A percentile compares a stretch with the other conserved stretches of the same genome.
Conservation (phyloP, 2,113 vertebrate genomes). For the Alaudala cheleensis region DNA sequence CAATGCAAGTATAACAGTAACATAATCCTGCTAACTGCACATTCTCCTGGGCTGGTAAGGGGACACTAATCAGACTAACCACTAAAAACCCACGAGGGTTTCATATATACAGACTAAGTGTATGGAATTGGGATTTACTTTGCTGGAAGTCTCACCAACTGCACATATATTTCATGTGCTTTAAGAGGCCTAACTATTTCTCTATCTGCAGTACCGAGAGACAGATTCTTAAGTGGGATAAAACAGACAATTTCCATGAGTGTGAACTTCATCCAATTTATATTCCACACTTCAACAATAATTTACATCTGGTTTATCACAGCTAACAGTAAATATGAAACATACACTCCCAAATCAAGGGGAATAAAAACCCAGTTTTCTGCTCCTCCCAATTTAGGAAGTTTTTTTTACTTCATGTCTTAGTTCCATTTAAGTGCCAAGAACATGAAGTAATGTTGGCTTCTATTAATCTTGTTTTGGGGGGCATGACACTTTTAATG, state of each 20-base stretch:
- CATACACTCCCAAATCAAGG: background rate
- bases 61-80: slow-evolving; percentile 35
- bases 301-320: slow-evolving; percentile 45
- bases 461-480: slow-evolving; percentile 75
- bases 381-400: slow-evolving; percentile 56
- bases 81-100: slow-evolving; percentile 13
- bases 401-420: slow-evolving; percentile 63
- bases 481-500: slow-evolving; percentile 75
- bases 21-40: background rate
- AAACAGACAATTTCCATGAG: background rate
- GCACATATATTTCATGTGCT: background rate
- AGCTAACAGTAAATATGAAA: slow-evolving; percentile 44
- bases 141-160: background rate
- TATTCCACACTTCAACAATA: slow-evolving; percentile 13
- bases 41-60: slow-evolving; percentile 24
- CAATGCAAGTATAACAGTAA: slow-evolving; percentile 25
- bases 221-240: background rate
- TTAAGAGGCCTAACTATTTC: slow-evolving; percentile 17
- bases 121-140: slow-evolving; percentile 39
- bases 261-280: slow-evolving; percentile 2
- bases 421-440: slow-evolving; percentile 70
- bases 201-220: background rate
- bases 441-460: slow-evolving; percentile 73
- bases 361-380: slow-evolving; percentile 23
- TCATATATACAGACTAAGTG: background rate